Evolutionary conservation across 64 coral and sea anemone genomes (phyloP).

Genomic region (Stylophora pistillata): DNA sequence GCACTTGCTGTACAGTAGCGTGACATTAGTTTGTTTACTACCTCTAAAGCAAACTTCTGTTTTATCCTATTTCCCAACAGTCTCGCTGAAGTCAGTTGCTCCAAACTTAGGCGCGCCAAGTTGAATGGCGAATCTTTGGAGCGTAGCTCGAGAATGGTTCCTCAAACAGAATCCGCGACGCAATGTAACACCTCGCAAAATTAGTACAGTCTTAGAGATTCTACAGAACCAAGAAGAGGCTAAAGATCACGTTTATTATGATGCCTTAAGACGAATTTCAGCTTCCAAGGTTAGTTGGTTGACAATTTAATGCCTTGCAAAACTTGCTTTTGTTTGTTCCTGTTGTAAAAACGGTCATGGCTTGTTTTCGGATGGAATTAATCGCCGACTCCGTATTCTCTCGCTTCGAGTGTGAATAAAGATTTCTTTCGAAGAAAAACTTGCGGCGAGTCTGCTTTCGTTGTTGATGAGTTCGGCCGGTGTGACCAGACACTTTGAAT

Average conservation of each 20-base stretch:
- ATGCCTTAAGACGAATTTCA: constrained; percentile 58
- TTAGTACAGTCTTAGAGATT: constrained; percentile 35
- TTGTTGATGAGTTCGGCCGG: background rate
- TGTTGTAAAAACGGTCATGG: background rate
- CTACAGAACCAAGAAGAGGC: constrained; percentile 61
- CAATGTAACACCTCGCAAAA: background rate
- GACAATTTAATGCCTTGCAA: background rate
- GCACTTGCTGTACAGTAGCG: constrained; percentile 12
- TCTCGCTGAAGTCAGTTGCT: background rate
- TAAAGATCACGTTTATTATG: constrained; percentile 65
- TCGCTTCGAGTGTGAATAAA: background rate
- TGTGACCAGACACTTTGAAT: background rate
- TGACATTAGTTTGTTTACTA: constrained; percentile 31
- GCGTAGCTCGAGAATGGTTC: constrained; percentile 26
- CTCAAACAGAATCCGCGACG: background rate
- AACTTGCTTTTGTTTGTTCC: background rate
- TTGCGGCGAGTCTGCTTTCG: background rate
- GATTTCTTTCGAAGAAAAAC: background rate
- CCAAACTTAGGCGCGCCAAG: background rate
- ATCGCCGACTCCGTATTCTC: background rate
- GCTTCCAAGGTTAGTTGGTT: constrained; percentile 20
- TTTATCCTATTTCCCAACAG: background rate
- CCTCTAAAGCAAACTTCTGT: background rate
- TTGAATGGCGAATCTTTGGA: constrained; percentile 30
- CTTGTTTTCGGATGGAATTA: background rate